These are phyloP conservation scores for Lycodopsis pacificus DNA, from an alignment of 2,797 vertebrate genomes.

Conservation along the genomic window DNA sequence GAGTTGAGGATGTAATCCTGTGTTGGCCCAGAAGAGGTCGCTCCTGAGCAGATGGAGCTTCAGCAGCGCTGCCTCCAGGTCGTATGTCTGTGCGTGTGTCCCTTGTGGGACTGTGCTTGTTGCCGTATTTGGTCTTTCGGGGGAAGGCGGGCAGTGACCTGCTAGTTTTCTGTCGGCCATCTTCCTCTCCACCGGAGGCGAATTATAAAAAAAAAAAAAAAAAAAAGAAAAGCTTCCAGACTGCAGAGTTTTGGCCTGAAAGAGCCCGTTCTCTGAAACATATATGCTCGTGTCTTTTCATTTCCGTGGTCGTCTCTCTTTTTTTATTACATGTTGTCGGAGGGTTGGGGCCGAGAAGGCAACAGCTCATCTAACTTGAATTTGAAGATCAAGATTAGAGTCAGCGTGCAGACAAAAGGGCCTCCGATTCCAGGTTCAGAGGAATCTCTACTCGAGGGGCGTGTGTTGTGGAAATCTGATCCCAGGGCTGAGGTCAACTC, in stretches of 20 bases:
- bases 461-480: constrained; percentile 29
- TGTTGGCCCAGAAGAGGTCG: constrained; percentile 39
- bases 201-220: constrained; percentile 6
- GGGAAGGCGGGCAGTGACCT: constrained; percentile 37
- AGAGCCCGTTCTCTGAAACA: constrained; percentile 37
- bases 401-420: constrained; percentile 37
- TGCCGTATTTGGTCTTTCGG: constrained; percentile 57
- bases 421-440: constrained; percentile 49
- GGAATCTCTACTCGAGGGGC: constrained; percentile 18
- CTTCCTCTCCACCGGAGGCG: constrained; percentile 29
- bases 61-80: constrained; percentile 31
- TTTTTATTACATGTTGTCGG: constrained; percentile 31
- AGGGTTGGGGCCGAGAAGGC: constrained; percentile 38
- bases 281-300: constrained; percentile 36
- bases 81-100: constrained; percentile 19
- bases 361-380: constrained; percentile 59
- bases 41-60: constrained; percentile 20
- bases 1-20: constrained; percentile 19
- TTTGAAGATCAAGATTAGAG: constrained; percentile 53
- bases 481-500: constrained; percentile 29
- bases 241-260: constrained; percentile 33
- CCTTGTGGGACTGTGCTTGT: constrained; percentile 41
- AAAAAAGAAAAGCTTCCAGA: constrained; percentile 16
- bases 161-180: constrained; percentile 34
- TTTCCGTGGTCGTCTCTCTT: constrained; percentile 33